A percentile compares a stretch with the other conserved stretches of the same genome.
These are phyloP conservation scores for Brachionus manjavacas DNA, from an alignment of 1,140 invertebrate species.

Conservation along the genomic window DNA sequence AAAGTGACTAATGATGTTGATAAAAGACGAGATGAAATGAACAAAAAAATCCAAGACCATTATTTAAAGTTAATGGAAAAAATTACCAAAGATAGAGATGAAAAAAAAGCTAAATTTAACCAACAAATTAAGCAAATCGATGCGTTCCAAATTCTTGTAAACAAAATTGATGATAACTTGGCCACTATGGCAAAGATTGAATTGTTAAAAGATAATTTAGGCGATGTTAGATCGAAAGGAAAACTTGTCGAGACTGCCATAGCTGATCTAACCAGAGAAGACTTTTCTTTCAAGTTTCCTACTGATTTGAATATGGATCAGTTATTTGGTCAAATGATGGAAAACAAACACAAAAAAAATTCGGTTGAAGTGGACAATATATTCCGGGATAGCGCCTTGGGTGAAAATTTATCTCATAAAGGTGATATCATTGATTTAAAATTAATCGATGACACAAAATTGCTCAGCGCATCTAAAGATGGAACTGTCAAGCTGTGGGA, in stretches of 20 bases:
- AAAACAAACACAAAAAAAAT: not conserved
- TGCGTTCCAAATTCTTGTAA: not conserved
- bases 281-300: not conserved
- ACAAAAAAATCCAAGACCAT: slow-evolving; percentile 1
- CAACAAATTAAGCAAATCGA: not conserved
- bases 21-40: not conserved
- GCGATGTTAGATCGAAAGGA: not conserved
- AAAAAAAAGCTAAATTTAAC: not conserved
- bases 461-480: not conserved
- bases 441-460: not conserved
- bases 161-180: not conserved
- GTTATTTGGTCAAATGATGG: not conserved
- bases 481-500: not conserved
- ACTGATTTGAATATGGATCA: not conserved
- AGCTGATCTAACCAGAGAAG: not conserved
- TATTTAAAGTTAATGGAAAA: not conserved
- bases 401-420: not conserved
- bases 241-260: not conserved
- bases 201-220: not conserved
- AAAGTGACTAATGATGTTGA: not conserved
- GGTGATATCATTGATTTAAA: not conserved
- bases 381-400: not conserved
- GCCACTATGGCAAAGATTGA: not conserved
- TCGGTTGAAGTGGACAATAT: not conserved
- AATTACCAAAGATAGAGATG: not conserved